Conservation (phyloP, 2,888 invertebrate species). For the Pseudoips prasinana region DNA sequence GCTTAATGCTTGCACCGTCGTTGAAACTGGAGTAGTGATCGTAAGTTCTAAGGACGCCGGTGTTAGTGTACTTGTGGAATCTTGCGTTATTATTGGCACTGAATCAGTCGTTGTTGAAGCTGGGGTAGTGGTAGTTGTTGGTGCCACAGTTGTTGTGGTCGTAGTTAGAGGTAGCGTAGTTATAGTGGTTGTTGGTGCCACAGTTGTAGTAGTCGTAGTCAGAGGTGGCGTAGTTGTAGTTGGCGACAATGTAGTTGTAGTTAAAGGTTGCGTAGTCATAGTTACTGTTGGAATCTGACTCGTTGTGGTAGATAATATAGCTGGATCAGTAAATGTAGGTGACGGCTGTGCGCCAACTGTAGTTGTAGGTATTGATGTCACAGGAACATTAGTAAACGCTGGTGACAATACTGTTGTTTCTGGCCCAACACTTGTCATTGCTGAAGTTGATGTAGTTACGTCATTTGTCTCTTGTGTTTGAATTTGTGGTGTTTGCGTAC, state of each 20-base stretch:
- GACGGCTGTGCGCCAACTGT: slow-evolving; percentile 36
- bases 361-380: slow-evolving; percentile 38
- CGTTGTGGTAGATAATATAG: too few species aligned
- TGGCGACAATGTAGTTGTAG: too few species aligned
- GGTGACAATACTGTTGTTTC: slow-evolving; percentile 30
- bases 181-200: slow-evolving; percentile 20
- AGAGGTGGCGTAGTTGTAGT: slow-evolving; percentile 26
- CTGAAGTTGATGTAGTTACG: slow-evolving; percentile 37
- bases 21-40: slow-evolving; percentile 31
- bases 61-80: slow-evolving; percentile 22
- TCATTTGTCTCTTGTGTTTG: slow-evolving; percentile 43
- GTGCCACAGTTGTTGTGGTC: slow-evolving; percentile 26
- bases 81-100: slow-evolving; percentile 27
- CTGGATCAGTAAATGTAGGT: too few species aligned
- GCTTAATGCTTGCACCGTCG: slow-evolving; percentile 37
- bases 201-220: slow-evolving; percentile 23
- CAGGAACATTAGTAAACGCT: slow-evolving; percentile 30
- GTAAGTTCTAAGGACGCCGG: too few species aligned
- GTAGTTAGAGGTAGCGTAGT: slow-evolving; percentile 21
- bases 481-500: slow-evolving; percentile 55
- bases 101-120: slow-evolving; percentile 29
- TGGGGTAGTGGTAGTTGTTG: slow-evolving; percentile 32
- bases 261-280: slow-evolving; percentile 32
- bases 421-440: slow-evolving; percentile 28
- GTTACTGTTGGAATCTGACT: slow-evolving; percentile 22